Evolutionary conservation across 2,888 invertebrate genomes (phyloP).

Genomic region (Lampropteryx suffumata): DNA sequence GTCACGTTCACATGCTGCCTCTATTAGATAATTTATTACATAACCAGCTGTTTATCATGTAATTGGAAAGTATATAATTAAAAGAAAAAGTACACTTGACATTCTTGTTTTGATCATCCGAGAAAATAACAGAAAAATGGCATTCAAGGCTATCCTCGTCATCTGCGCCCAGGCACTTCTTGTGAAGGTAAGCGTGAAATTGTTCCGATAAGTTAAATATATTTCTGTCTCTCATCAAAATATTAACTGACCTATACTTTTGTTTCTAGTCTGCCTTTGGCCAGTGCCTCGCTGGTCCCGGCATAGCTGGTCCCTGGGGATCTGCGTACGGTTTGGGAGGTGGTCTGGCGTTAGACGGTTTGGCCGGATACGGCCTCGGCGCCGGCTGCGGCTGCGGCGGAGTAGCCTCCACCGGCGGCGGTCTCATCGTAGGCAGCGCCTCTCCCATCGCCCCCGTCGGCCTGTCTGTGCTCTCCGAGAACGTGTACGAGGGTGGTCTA

Average conservation of each 20-base stretch:
- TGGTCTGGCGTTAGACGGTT: slow-evolving; percentile 4
- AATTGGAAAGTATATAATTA: neutral
- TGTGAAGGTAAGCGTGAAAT: neutral
- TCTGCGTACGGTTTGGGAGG: neutral
- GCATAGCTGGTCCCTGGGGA: neutral
- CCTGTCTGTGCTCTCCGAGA: slow-evolving; percentile 50
- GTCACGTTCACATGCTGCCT: neutral
- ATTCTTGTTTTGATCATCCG: neutral
- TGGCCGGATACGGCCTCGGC: slow-evolving; percentile 2
- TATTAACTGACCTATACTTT: no score
- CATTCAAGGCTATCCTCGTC: slow-evolving; percentile 18
- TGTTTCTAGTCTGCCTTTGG: neutral
- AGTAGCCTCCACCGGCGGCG: slow-evolving; percentile 37
- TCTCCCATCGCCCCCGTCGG: slow-evolving; percentile 46
- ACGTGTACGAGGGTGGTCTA: slow-evolving; percentile 45
- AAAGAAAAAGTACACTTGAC: neutral
- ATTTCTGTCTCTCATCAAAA: no score
- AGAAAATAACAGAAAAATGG: slow-evolving; percentile 21
- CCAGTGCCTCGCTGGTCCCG: slow-evolving; percentile 23
- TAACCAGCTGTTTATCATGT: neutral
- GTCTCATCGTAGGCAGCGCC: slow-evolving; percentile 37
- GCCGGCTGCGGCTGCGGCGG: slow-evolving; percentile 18
- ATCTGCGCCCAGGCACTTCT: slow-evolving; percentile 27
- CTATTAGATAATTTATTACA: neutral
- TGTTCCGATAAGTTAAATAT: no score